Conservation (phyloP, 2,113 vertebrate species). For the Indicator indicator region DNA sequence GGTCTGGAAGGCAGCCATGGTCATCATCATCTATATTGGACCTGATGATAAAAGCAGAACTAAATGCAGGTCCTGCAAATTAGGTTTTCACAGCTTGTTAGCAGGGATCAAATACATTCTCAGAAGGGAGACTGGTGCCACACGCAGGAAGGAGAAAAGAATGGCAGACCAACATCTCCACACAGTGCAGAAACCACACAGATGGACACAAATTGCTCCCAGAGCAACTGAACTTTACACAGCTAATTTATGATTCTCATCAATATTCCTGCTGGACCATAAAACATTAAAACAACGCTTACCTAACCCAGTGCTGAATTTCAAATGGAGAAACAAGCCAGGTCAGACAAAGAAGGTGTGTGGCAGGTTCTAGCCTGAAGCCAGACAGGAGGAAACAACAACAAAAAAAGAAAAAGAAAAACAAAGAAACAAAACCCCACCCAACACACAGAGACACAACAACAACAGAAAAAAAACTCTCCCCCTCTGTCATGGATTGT, state of each 20-base stretch:
- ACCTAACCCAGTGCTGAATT: not conserved
- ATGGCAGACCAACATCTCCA: not conserved
- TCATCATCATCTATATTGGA: constrained; percentile 54
- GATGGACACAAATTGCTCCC: not conserved
- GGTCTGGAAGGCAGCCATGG: constrained; percentile 47
- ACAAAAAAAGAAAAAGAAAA: no score
- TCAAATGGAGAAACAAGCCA: not conserved
- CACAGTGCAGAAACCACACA: not conserved
- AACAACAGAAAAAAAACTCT: no score
- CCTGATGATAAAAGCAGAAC: constrained; percentile 36
- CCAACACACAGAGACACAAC: no score
- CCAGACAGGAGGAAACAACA: no score
- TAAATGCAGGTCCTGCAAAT: constrained; percentile 25
- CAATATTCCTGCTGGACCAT: not conserved
- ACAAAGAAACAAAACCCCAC: not conserved
- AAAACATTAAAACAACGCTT: not conserved
- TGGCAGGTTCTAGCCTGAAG: not conserved
- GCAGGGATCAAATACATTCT: not conserved
- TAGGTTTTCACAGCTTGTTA: not conserved
- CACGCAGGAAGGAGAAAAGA: constrained; percentile 37
- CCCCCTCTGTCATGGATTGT: no score
- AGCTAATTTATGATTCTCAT: not conserved
- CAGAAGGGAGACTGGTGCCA: constrained; percentile 33
- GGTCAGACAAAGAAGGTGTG: not conserved
- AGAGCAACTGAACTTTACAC: not conserved